Conservation (phyloP, 2,113 vertebrate species). For the Eubucco bourcierii region DNA sequence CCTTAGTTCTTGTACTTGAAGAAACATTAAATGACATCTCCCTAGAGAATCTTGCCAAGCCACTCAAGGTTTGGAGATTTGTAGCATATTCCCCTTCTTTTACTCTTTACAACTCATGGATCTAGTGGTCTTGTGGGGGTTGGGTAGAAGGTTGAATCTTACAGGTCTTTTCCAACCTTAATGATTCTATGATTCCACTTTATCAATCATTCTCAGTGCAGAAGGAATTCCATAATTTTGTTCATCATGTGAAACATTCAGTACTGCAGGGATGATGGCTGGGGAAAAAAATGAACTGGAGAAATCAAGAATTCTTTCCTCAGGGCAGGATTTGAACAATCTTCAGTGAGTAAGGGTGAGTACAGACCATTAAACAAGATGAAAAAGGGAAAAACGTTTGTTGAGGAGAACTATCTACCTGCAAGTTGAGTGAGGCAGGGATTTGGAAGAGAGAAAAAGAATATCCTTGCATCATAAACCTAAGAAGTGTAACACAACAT, state of each 20-base stretch:
- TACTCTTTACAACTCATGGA: background rate
- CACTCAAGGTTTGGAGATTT: background rate
- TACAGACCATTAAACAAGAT: background rate
- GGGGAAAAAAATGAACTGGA: background rate
- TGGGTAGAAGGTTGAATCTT: no score
- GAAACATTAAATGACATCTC: background rate
- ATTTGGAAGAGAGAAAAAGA: background rate
- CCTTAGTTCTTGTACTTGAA: background rate
- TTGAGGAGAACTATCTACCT: background rate
- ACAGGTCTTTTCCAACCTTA: no score
- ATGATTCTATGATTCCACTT: background rate
- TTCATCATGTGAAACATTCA: background rate
- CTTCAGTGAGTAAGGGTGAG: background rate
- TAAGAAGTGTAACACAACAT: background rate
- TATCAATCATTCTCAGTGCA: background rate
- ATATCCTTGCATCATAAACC: background rate
- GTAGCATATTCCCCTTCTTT: background rate
- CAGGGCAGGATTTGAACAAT: constrained; percentile 12
- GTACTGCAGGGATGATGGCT: background rate
- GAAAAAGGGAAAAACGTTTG: background rate
- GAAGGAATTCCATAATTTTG: background rate
- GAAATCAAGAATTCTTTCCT: constrained; percentile 37
- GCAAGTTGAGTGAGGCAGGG: background rate
- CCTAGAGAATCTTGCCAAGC: background rate
- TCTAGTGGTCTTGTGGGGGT: no score